Conservation (phyloP, 2,888 invertebrate genomes). For the Poecilobothrus nobilitatus region DNA sequence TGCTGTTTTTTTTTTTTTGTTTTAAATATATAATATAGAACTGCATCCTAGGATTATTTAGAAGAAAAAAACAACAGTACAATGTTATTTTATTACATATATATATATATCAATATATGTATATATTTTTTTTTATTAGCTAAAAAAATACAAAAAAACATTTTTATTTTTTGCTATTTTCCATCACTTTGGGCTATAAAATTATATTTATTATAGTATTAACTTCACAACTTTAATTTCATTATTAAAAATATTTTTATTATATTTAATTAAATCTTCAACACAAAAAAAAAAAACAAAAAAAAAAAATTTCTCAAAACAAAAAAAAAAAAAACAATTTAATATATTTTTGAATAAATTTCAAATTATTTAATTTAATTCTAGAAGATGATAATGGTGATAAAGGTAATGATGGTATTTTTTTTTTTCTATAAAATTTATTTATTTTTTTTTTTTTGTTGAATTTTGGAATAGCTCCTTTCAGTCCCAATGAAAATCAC, state of each 20-base stretch:
- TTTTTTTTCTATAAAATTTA: too few relatives aligned
- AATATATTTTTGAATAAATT: not conserved
- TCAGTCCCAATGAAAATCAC: conserved; percentile 33
- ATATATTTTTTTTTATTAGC: not conserved
- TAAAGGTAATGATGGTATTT: not conserved
- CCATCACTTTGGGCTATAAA: not conserved
- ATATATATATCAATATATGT: not conserved
- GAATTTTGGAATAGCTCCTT: conserved; percentile 24
- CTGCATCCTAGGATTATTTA: not conserved
- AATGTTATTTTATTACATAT: not conserved
- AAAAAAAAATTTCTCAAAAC: not conserved
- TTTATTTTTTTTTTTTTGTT: not conserved
- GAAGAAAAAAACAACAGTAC: not conserved
- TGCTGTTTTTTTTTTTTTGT: not conserved
- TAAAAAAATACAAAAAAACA: too few relatives aligned
- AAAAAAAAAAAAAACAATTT: not conserved
- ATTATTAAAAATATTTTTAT: too few relatives aligned
- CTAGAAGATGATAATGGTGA: not conserved
- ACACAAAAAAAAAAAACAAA: not conserved
- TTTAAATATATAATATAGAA: not conserved
- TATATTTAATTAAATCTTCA: too few relatives aligned
- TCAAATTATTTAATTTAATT: not conserved
- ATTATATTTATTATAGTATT: too few relatives aligned
- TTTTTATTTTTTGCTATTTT: not conserved
- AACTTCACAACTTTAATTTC: too few relatives aligned